Percentiles rank a stretch among this genome's conserved stretches.
Conservation (phyloP, 2,888 invertebrate species). For the Autographa pulchrina region DNA sequence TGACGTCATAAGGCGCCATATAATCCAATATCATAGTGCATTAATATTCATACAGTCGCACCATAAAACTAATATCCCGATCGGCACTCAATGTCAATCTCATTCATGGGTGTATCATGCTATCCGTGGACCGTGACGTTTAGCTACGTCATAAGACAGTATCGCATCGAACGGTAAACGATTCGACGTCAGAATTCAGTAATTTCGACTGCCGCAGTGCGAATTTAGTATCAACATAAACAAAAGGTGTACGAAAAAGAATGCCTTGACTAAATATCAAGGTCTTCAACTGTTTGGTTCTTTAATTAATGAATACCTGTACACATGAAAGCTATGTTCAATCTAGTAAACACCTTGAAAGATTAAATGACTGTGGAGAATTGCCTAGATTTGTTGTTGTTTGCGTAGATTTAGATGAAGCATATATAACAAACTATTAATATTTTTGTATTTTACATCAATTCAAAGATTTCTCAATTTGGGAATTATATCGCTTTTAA, state of each 20-base stretch:
- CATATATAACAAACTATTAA: background rate
- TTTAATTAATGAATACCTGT: slow-evolving; percentile 16
- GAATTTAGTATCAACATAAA: slow-evolving; percentile 17
- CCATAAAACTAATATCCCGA: slow-evolving; percentile 50
- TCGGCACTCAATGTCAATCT: slow-evolving; percentile 54
- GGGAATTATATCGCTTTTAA: slow-evolving; percentile 47
- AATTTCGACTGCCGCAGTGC: slow-evolving; percentile 7
- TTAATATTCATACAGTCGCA: slow-evolving; percentile 43
- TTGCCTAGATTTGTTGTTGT: slow-evolving; percentile 14
- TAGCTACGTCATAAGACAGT: slow-evolving; percentile 40
- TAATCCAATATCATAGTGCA: slow-evolving; percentile 35
- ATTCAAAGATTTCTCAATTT: slow-evolving; percentile 52
- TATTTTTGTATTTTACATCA: no score
- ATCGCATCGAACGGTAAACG: slow-evolving; percentile 17
- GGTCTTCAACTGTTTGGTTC: slow-evolving; percentile 28
- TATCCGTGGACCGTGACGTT: slow-evolving; percentile 53
- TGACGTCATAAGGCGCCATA: slow-evolving; percentile 32
- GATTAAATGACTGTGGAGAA: slow-evolving; percentile 19
- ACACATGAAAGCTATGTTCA: slow-evolving; percentile 23
- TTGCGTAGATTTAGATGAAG: slow-evolving; percentile 5
- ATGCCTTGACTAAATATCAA: slow-evolving; percentile 33
- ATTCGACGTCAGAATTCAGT: slow-evolving; percentile 26
- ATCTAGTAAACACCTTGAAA: slow-evolving; percentile 33
- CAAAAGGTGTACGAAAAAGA: background rate
- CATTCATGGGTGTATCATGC: slow-evolving; percentile 51